Evolutionary conservation across 2,797 vertebrate species (phyloP), one percentile per base, ranked within the genome.

Genomic region (Spinus pinus): DNA sequence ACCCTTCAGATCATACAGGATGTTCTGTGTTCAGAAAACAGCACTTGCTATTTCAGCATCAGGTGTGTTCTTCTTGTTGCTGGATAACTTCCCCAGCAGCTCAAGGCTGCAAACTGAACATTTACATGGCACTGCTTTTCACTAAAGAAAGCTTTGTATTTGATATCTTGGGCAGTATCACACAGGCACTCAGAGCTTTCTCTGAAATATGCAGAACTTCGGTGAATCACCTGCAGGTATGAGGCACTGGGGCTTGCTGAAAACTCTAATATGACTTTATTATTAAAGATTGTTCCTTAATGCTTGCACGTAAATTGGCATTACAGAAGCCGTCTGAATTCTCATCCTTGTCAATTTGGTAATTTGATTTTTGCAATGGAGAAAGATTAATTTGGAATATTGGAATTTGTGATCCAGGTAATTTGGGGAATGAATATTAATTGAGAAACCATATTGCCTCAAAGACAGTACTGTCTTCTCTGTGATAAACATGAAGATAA

Each of bases 91-190:
- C 53, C 14, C 9, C 20, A 25, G 33, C 24, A 61, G 33, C 30
- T 69, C 33, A 46, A 9, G 54, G 54, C 25, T 69, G 37, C 37
- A 41, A 37, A 51, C 28, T 9, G 56, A 65, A 73, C 23, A n/a
- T 33, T 51, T 30, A 14, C 12, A 18, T n/a, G 31, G 24, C 14
- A 11, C 14, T 78, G 0, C 2, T 50, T 66, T 37, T 56, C 0
- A 0, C 28, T 8, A 4, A 47, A 78, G 33, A 31, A 18, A 72
- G 24, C 28, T 33, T 51, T 50, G 18, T 18, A 0, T 69, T 57
- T 70, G 35, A 4, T 61, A 10, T 14, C 7, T 51, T 25, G 23
- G 27, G 25, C 41, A 30, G 25, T 4, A 41, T 46, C 56, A 53
- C n/a, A 23, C 11, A 50, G 66, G 49, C 69, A 2, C 31, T 44